A percentile compares a stretch with the other conserved stretches of the same genome.
phyloP scores from a whole-genome alignment of 2,888 invertebrate species.

The Dioctria rufipes region DNA sequence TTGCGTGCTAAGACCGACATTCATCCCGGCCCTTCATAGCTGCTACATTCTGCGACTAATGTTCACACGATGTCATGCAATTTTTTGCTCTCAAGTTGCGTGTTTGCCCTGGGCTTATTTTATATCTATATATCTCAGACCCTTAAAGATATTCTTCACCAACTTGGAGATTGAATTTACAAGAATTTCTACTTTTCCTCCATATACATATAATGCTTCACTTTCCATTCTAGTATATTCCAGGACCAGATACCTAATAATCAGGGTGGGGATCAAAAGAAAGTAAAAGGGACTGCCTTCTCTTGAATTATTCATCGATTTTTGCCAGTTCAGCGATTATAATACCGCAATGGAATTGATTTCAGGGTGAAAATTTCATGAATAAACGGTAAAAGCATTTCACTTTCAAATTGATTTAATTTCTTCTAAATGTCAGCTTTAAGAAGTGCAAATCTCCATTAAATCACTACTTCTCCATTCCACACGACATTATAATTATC shows the following conservation, averaged over 20 bases:
- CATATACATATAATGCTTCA: neutral
- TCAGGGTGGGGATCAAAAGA: conserved; percentile 24
- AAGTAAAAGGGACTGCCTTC: conserved; percentile 5
- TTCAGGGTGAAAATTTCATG: conserved; percentile 28
- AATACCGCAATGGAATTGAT: conserved; percentile 40
- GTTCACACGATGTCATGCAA: conserved; percentile 58
- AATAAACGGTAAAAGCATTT: conserved; percentile 21
- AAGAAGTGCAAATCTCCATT: neutral
- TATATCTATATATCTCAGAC: conserved; percentile 23
- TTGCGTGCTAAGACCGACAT: conserved; percentile 65
- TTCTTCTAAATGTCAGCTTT: neutral
- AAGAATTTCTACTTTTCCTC: conserved; percentile 17
- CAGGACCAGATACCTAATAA: conserved; percentile 20
- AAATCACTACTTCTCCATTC: neutral
- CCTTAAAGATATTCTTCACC: conserved; percentile 12
- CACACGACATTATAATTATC: neutral
- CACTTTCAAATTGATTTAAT: neutral
- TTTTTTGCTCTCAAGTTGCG: conserved; percentile 43
- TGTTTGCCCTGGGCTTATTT: neutral
- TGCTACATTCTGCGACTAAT: conserved; percentile 48
- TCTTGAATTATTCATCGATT: conserved; percentile 57
- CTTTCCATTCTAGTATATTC: neutral
- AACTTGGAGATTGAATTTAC: conserved; percentile 7
- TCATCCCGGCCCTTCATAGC: conserved; percentile 49
- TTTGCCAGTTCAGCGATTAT: conserved; percentile 49